These are phyloP conservation scores for Ochotona princeps DNA, from an alignment of 2,113 vertebrate genomes.

Conservation along the genomic window DNA sequence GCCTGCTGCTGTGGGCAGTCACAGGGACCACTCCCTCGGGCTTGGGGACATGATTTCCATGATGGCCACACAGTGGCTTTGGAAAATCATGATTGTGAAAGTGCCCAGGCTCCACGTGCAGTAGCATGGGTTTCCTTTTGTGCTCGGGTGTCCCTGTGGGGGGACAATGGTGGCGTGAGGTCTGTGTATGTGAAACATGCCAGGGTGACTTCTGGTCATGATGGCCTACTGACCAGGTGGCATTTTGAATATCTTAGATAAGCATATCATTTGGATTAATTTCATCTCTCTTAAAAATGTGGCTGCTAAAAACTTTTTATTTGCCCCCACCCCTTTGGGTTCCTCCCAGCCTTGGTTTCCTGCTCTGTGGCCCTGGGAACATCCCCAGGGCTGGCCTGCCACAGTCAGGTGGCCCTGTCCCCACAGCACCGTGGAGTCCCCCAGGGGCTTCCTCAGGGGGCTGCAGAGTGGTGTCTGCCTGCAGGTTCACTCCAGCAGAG, in stretches of 20 bases:
- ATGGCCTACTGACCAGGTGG: rapidly evolving
- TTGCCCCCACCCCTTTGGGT: too few relatives aligned
- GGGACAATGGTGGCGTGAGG: rapidly evolving
- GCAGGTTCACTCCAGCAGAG: background rate
- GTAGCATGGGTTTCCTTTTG: too few relatives aligned
- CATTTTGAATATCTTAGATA: background rate
- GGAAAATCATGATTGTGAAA: background rate
- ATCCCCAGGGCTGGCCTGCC: rapidly evolving
- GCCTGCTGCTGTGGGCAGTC: rapidly evolving
- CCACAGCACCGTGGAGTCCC: background rate
- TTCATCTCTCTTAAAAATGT: background rate
- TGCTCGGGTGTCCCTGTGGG: rapidly evolving
- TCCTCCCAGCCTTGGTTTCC: background rate
- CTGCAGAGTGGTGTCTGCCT: background rate
- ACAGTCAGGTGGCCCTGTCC: rapidly evolving
- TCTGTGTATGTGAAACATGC: background rate
- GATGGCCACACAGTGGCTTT: rapidly evolving
- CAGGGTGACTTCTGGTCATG: rapidly evolving
- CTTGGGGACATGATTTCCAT: rapidly evolving
- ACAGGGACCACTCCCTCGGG: background rate
- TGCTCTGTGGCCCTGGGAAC: background rate
- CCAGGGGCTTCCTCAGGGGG: too few relatives aligned
- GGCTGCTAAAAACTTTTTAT: background rate
- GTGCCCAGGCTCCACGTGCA: rapidly evolving
- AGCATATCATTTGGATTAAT: background rate